Base-by-base conservation (phyloP, 2,113 vertebrate genomes). In the Pitta sordida region DNA sequence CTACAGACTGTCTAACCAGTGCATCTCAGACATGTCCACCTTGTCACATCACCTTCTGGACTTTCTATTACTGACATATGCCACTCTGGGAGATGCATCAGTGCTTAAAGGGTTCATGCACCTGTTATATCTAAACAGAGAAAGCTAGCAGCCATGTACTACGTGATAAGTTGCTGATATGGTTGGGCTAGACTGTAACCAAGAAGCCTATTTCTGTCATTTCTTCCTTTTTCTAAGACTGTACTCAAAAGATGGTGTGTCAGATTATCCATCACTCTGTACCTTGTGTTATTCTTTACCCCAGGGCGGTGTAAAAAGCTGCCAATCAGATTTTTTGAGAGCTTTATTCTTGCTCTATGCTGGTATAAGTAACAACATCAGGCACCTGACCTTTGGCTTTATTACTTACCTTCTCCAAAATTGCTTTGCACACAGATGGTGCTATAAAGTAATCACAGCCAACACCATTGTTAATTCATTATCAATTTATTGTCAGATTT, bases 401-500 rank as follows among this genome's bases (percentile, higher is more conserved):
- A 74, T 78, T 62, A 70, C 83, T 92, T 92, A 55, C 62, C 77
- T 91, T 84, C 29, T 32, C 59, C 2, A 1, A 60, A 79, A 91
- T 39, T 56, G 52, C 64, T 91, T 93, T 80, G 39, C 56, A 75
- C 79, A 60, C 85, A 95, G 90, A 80, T 93, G 87, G 55, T 88
- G 64, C 55, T 94, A 18, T 90, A 83, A 93, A 94, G 60, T 63
- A 87, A 86, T 87, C 30, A 67, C 68, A 76, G 87, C 46, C 87
- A 70, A 77, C 63, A 68, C 27, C 46, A 46, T 22, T 87, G 27
- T 59, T 90, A 85, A 73, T 52, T 92, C 48, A 55, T 91, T 92
- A 74, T 73, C 71, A 87, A 70, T 91, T 83, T 91, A 62, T 90
- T 74, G 71, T 91, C 85, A 93, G 87, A 86, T 91, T 88, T 94